Base-by-base conservation (phyloP, 2,888 invertebrate species). In the Germaria angustata region DNA sequence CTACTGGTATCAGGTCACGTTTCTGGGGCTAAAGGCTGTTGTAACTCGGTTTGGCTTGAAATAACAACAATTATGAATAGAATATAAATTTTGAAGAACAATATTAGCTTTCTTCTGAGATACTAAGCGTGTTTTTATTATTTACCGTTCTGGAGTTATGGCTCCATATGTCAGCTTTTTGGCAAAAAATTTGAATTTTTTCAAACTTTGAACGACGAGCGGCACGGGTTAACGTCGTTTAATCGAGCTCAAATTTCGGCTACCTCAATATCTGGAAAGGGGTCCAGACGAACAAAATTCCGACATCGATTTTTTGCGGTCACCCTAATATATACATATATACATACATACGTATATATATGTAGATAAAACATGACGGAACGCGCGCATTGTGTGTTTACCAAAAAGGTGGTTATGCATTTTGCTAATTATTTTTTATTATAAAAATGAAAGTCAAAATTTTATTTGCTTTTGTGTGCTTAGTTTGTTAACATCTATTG, bases 141-240 rank as follows among this genome's bases (percentile, higher is more conserved):
- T 51, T 51, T 51, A 13, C 51, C 20, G 51, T 51, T 51, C 24
- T 22, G 51, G 13, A 51, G 51, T 51, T 51, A 51, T 51, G 24
- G 51, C 51, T 51, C 24, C 24, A 51, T 22, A 51, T 51, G 51
- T 51, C 24, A 24, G 11, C 3, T 51, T 51, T 51, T 22, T 51
- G 24, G 11, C 11, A 6, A 51, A 24, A 51, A 51, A 51, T 22
- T 22, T 13, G 39, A n/a, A 9, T n/a, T 39, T 39, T 39, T n/a
- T 39, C 39, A 39, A 39, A 39, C 2, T 39, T 24, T 3, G n/a
- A 51, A 5, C 94, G 87, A 94, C 94, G 68, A 94, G 90, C 88
- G 51, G 22, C 22, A 51, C 20, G 57, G 36, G 57, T 57, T 36
- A 57, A 94, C 28, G 6, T 44, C 8, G 44, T 44, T 44, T 44